phyloP scores from a whole-genome alignment of 2,797 vertebrate species.

The Urocyon cinereoargenteus region DNA sequence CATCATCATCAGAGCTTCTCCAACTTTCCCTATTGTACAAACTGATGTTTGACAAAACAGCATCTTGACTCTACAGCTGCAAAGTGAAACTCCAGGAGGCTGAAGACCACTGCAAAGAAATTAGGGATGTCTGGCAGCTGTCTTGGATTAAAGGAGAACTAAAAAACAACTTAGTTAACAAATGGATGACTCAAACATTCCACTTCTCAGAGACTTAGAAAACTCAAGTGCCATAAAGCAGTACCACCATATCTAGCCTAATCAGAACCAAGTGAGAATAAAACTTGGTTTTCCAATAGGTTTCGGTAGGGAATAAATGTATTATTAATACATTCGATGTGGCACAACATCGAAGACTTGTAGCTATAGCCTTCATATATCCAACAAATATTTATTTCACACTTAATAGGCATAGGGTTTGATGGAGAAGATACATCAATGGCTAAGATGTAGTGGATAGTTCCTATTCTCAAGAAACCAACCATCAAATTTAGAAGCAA shows the following conservation, averaged over 20 bases:
- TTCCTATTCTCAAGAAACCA: conserved; percentile 20
- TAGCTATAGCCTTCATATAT: background rate
- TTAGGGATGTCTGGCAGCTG: background rate
- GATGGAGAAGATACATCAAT: conserved; percentile 11
- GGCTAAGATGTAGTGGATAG: background rate
- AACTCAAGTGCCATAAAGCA: background rate
- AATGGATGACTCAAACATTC: conserved; percentile 2
- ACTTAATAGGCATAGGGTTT: background rate
- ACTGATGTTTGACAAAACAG: conserved; percentile 10
- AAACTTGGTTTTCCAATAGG: too few species aligned
- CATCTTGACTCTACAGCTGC: background rate
- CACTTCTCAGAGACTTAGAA: conserved; percentile 3
- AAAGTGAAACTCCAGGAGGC: background rate
- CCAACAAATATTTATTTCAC: conserved; percentile 30
- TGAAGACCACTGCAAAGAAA: conserved; percentile 19
- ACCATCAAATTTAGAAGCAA: conserved; percentile 32
- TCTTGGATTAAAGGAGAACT: conserved; percentile 29
- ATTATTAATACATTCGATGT: background rate
- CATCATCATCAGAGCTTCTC: background rate
- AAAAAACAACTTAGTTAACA: conserved; percentile 47
- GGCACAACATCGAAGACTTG: background rate
- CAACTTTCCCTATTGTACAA: conserved; percentile 2
- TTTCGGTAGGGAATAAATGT: background rate
- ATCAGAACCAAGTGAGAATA: background rate
- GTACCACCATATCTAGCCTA: background rate